Conservation (phyloP, 1,140 invertebrate species). For the Papilio aristodemus region DNA sequence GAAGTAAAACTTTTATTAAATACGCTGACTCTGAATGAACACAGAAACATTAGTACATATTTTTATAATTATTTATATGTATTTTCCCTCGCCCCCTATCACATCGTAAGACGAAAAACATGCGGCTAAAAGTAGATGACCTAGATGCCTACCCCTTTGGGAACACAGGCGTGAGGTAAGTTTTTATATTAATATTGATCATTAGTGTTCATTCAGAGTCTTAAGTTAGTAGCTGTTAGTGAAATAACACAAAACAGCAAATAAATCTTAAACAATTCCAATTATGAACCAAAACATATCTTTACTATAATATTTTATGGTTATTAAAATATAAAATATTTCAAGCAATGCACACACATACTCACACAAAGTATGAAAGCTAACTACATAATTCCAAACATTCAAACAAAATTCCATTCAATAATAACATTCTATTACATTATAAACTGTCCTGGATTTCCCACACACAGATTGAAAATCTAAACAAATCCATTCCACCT, state of each 20-base stretch:
- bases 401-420: not conserved
- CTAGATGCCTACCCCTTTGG: too few relatives aligned
- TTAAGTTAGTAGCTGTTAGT: slow-evolving; percentile 79
- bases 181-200: not conserved
- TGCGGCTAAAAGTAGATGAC: too few relatives aligned
- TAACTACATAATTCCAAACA: not conserved
- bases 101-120: too few relatives aligned
- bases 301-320: not conserved
- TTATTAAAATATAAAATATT: not conserved
- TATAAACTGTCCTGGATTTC: slow-evolving; percentile 2
- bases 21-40: slow-evolving; percentile 69
- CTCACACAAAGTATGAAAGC: not conserved
- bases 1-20: slow-evolving; percentile 42
- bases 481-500: slow-evolving; percentile 8
- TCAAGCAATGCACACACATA: slow-evolving; percentile 2
- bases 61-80: not conserved
- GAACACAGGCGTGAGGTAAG: too few relatives aligned
- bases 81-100: too few relatives aligned
- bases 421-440: not conserved
- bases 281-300: not conserved
- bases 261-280: slow-evolving; percentile 39
- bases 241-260: slow-evolving; percentile 69
- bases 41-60: not conserved
- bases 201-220: slow-evolving; percentile 72
- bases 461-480: slow-evolving; percentile 6